phyloP scores from a whole-genome alignment of 2,888 invertebrate genomes.

The Eudasyphora cyanicolor region DNA sequence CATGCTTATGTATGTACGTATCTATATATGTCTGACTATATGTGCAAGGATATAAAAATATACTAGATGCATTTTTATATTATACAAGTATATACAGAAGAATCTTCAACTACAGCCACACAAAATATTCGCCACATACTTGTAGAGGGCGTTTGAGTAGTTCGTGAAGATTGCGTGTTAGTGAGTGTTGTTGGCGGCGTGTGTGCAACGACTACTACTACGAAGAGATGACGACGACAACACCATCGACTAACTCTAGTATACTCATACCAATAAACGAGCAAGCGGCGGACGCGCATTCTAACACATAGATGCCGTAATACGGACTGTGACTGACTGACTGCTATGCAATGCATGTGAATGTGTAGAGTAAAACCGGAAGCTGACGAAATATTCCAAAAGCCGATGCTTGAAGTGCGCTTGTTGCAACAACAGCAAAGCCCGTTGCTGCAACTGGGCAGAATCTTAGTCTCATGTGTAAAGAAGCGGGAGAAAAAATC shows the following conservation, averaged over 20 bases:
- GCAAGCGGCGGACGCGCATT: constrained; percentile 28
- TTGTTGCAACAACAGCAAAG: constrained; percentile 60
- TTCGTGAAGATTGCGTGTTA: constrained; percentile 5
- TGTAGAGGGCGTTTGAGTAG: constrained; percentile 56
- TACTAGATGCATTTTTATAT: not conserved
- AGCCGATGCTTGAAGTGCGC: constrained; percentile 73
- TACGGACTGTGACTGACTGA: too few species aligned
- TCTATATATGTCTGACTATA: not conserved
- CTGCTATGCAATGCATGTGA: not conserved
- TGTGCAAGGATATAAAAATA: not conserved
- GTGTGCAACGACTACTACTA: not conserved
- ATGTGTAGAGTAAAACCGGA: constrained; percentile 68
- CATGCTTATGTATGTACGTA: not conserved
- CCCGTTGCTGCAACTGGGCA: constrained; percentile 69
- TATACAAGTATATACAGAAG: constrained; percentile 20
- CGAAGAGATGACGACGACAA: not conserved
- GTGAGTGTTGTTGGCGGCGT: not conserved
- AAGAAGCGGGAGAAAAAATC: constrained; percentile 11
- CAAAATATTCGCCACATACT: constrained; percentile 48
- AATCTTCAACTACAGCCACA: too few species aligned
- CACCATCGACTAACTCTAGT: constrained; percentile 25
- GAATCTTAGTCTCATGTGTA: constrained; percentile 54
- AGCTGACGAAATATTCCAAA: constrained; percentile 75
- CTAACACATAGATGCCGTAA: not conserved
- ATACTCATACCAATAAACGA: not conserved